Conservation (phyloP, 2,888 invertebrate species). For the Deroplatys truncata region DNA sequence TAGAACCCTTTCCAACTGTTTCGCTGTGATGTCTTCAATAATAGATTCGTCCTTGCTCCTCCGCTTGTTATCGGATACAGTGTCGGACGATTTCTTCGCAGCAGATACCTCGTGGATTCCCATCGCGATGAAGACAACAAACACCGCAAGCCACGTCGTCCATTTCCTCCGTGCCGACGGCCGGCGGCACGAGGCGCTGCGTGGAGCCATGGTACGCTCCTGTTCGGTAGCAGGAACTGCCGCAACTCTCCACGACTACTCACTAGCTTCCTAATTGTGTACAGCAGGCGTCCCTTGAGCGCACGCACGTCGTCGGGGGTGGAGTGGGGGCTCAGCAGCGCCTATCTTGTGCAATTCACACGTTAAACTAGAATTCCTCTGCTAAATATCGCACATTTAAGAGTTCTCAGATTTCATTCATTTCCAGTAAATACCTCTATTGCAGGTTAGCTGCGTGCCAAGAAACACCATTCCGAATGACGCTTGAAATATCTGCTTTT, state of each 20-base stretch:
- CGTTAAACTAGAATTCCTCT: neutral
- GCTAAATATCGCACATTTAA: neutral
- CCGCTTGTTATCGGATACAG: neutral
- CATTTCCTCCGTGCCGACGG: conserved; percentile 7
- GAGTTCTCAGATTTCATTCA: neutral
- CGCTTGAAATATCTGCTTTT: neutral
- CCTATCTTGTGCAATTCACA: neutral
- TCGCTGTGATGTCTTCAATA: conserved; percentile 91
- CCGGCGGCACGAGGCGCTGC: conserved; percentile 22
- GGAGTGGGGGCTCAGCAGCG: neutral
- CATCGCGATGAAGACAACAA: conserved; percentile 21
- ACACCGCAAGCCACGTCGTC: conserved; percentile 26
- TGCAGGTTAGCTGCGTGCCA: neutral
- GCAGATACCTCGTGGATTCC: conserved; percentile 41
- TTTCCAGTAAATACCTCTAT: neutral
- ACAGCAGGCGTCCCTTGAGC: neutral
- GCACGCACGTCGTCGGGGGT: neutral
- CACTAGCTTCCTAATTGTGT: neutral
- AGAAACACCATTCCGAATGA: neutral
- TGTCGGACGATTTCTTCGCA: conserved; percentile 40
- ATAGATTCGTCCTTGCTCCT: conserved; percentile 57
- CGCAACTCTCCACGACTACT: neutral
- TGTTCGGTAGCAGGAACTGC: conserved; percentile 1
- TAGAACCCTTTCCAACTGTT: conserved; percentile 84
- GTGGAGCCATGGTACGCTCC: conserved; percentile 17